Base-by-base conservation (phyloP, 2,797 vertebrate genomes). In the Ispidina lecontei region DNA sequence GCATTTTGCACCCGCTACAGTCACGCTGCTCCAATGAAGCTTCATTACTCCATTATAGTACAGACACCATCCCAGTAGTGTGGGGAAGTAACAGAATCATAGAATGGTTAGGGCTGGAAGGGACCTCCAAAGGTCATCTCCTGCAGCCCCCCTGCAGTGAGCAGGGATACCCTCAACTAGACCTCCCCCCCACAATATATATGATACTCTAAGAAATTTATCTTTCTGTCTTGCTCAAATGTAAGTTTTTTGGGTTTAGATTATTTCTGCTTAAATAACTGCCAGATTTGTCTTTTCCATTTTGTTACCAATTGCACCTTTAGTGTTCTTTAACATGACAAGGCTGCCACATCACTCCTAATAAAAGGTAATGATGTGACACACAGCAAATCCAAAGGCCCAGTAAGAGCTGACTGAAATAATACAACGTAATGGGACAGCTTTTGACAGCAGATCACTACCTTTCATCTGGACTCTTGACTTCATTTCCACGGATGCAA, bases 371-470 rank as follows among this genome's bases (percentile, higher is more conserved):
- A 74, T 4, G 5, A 80, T 8, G 46, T 87, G 79, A 94, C 62
- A 86, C 91, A 79, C 10, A 62, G 56, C 13, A 81, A 95, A 68
- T 65, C 72, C 76, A 82, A 92, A 93, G 80, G 22, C 54, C 64
- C 65, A 54, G 76, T 31, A 49, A 62, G n/a, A 79, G 14, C 31
- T 72, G 51, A 82, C 62, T 67, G 52, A 91, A 90, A 49, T 60
- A 87, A 88, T 16, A 67, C 14, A 46, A 41, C 14, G 17, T 9
- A 46, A 79, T 6, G 5, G 7, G 28, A 77, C 4, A 64, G 80
- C n/a, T 89, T 89, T 41, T 87, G 93, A 93, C 80, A 81, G 91
- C 54, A 83, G 39, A n/a, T 89, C 72, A 37, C 63, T 51, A 69
- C 44, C 76, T 76, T 72, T 68, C 23, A n/a, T 29, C 39, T 26